Evolutionary conservation across 2,113 vertebrate species (phyloP).

Genomic region (Poeciliopsis occidentalis): DNA sequence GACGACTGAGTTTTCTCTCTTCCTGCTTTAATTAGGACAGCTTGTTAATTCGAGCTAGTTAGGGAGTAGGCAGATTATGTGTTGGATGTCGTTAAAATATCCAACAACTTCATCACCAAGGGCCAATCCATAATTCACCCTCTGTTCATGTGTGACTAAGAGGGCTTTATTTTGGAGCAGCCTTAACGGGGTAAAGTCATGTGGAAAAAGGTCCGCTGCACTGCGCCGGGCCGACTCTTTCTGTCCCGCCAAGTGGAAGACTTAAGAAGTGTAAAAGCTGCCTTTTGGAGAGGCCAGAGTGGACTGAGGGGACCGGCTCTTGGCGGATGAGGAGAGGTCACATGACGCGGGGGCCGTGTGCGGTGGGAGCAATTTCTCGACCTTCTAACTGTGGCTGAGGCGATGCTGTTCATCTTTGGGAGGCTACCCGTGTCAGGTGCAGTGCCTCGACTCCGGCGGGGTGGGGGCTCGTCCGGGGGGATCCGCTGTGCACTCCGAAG

Average conservation of each 20-base stretch:
- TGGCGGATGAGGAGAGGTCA: constrained; percentile 49
- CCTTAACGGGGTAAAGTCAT: constrained; percentile 79
- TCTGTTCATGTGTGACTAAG: constrained; percentile 72
- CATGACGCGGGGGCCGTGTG: constrained; percentile 77
- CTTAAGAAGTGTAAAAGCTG: constrained; percentile 93
- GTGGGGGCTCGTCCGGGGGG: constrained; percentile 76
- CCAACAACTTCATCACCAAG: constrained; percentile 75
- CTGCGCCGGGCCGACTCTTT: constrained; percentile 65
- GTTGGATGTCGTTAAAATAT: constrained; percentile 78
- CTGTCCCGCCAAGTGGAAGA: constrained; percentile 80
- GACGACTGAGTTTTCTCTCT: constrained; percentile 71
- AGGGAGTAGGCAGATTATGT: constrained; percentile 54
- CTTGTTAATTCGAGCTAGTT: constrained; percentile 69
- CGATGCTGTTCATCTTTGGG: constrained; percentile 94
- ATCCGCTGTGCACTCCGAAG: constrained; percentile 83
- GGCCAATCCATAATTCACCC: constrained; percentile 78
- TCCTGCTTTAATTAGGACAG: constrained; percentile 74
- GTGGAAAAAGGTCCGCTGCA: constrained; percentile 79
- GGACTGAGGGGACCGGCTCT: constrained; percentile 47
- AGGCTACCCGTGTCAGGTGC: constrained; percentile 89
- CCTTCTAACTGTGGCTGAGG: constrained; percentile 92
- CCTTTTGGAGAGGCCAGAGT: constrained; percentile 79
- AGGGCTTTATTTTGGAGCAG: constrained; percentile 76
- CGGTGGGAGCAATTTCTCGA: constrained; percentile 96
- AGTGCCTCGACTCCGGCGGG: constrained; percentile 76